These are phyloP conservation scores for Carabus problematicus DNA, from an alignment of 2,888 invertebrate genomes.

Conservation along the genomic window DNA sequence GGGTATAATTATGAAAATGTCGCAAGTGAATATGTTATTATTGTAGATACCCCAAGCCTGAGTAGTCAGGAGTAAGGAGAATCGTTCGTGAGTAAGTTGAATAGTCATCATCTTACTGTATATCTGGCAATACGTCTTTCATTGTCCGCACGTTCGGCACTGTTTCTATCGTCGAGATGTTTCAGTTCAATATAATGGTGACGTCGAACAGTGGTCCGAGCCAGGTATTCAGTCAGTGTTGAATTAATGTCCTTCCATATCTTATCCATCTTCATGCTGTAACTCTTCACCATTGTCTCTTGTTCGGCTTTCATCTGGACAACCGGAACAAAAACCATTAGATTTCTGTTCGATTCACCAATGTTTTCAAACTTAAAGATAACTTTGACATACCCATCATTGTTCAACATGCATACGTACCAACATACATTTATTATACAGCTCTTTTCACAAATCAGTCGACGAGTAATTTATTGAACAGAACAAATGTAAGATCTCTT, in stretches of 20 bases:
- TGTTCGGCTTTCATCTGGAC: conserved; percentile 50
- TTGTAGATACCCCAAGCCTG: no score
- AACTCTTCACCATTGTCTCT: conserved; percentile 49
- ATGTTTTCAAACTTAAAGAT: no score
- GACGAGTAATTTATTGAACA: no score
- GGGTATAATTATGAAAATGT: conserved; percentile 26
- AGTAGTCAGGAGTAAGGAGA: background rate
- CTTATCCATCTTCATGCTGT: conserved; percentile 49
- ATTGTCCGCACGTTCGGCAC: conserved; percentile 49
- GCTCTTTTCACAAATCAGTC: no score
- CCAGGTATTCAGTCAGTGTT: conserved; percentile 51
- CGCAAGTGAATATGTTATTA: conserved; percentile 4
- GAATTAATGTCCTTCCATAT: conserved; percentile 55
- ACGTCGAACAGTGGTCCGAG: conserved; percentile 53
- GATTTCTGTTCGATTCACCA: no score
- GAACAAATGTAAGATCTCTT: no score
- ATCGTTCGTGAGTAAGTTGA: background rate
- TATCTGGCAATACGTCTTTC: conserved; percentile 23
- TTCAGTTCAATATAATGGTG: conserved; percentile 55
- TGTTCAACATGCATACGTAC: no score
- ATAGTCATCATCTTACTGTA: conserved; percentile 24
- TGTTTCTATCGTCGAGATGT: conserved; percentile 54
- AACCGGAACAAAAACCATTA: background rate
- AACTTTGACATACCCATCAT: no score
- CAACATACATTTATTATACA: no score